Base-by-base conservation (phyloP, 2,797 vertebrate genomes). In the Karalla daura region DNA sequence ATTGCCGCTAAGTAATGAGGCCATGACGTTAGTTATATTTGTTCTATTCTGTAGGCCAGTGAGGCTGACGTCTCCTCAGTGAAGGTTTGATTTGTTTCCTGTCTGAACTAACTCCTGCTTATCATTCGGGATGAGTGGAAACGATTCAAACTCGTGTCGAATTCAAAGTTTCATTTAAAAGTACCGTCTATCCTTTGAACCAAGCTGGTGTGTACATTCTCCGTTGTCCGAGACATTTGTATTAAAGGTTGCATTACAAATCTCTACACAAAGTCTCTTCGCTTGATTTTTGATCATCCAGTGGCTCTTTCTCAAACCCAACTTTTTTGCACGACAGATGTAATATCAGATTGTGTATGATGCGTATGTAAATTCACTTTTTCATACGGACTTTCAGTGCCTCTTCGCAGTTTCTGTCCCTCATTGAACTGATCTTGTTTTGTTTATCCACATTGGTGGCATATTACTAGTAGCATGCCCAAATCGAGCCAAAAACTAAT, bases 191-290 rank as follows among this genome's bases (percentile, higher is more conserved):
- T n/a, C 41, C 32, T 39, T 67, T 56, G 35, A 67, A 53, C 43
- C 59, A 63, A 43, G 49, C 49, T 63, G 63, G 32, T 72, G 43
- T 80, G 47, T 54, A 36, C 41, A 33, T 20, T 44, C 74, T 46
- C 21, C 21, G 14, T 50, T 70, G 45, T 68, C 17, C 73, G 32
- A 60, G 28, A 69, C 5, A 60, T 86, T 78, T 84, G 7, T 86
- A 85, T 77, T 86, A 82, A 90, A 87, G 8, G 36, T 68, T 20
- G 35, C 20, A 21, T 70, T 36, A 44, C 36, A 55, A 36, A 63
- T 44, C 12, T 2, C 18, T n/a, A 0, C 53, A 28, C 5, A 27
- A 5, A n/a, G n/a, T n/a, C n/a, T n/a, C n/a, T 64, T 39, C 49
- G 17, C 40, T 36, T 47, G 7, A 6, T 66, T 39, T 61, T 20